Conservation (phyloP, 2,113 vertebrate species). For the Leucosticte australis region DNA sequence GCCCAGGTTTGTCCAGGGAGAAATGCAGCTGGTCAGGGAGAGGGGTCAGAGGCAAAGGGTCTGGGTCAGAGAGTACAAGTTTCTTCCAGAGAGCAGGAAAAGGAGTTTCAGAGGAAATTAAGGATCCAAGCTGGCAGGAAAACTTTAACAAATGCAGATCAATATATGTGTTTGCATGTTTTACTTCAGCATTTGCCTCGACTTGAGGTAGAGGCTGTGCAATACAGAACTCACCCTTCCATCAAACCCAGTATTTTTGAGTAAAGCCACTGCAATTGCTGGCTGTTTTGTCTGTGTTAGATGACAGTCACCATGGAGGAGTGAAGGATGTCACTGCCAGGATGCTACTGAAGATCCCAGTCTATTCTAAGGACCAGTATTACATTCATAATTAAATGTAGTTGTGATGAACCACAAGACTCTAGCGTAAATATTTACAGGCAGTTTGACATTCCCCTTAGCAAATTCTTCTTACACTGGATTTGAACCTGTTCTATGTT, state of each 20-base stretch:
- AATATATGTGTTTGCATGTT: not conserved
- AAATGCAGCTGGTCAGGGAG: not conserved
- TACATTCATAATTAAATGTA: not conserved
- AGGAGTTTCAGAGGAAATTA: not conserved
- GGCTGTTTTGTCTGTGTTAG: not conserved
- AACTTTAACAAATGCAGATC: not conserved
- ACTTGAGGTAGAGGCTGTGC: not conserved
- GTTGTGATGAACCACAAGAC: not conserved
- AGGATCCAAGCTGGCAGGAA: not conserved
- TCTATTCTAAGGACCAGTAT: accelerated
- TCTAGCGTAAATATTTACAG: not conserved
- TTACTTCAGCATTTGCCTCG: not conserved
- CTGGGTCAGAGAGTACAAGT: not conserved
- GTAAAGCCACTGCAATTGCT: not conserved
- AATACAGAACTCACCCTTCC: not conserved
- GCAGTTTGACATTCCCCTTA: not conserved
- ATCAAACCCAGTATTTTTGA: not conserved
- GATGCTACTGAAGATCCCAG: not conserved
- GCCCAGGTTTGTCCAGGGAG: not conserved
- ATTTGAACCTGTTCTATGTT: not conserved
- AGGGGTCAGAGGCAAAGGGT: not conserved
- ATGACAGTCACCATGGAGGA: not conserved
- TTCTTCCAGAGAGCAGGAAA: not conserved
- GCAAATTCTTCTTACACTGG: not conserved
- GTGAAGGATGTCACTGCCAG: not conserved